Conservation (phyloP, 2,797 vertebrate species). For the Sebastiscus tertius region DNA sequence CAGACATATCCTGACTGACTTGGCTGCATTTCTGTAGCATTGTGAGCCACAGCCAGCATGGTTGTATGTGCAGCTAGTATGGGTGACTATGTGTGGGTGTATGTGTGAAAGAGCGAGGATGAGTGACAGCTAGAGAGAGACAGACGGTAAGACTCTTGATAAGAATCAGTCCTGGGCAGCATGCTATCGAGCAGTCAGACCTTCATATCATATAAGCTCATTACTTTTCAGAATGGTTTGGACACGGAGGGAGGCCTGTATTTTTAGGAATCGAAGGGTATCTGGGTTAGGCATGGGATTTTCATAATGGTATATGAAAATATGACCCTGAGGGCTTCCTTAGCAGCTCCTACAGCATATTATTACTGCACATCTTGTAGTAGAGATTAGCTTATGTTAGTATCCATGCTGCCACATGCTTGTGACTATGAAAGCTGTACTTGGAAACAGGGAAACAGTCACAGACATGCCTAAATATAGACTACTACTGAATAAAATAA, state of each 20-base stretch:
- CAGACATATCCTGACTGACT: background rate
- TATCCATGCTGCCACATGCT: constrained; percentile 18
- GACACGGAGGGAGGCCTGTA: background rate
- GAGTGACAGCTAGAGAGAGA: constrained; percentile 14
- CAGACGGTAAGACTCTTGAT: background rate
- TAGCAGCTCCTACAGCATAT: constrained; percentile 20
- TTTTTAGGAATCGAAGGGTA: constrained; percentile 5
- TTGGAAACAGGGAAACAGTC: background rate
- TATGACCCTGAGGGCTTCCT: constrained; percentile 19
- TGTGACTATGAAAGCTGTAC: background rate
- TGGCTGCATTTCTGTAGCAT: background rate
- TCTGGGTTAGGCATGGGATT: constrained; percentile 21
- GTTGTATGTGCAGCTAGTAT: background rate
- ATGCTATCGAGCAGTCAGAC: background rate
- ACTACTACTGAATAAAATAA: background rate
- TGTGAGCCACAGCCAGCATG: background rate
- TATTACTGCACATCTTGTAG: constrained; percentile 30
- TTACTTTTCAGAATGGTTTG: constrained; percentile 21
- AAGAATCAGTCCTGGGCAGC: constrained; percentile 5
- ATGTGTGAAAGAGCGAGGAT: background rate
- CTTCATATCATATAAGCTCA: constrained; percentile 16
- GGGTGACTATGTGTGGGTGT: background rate
- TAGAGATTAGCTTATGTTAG: constrained; percentile 19
- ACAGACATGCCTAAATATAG: background rate
- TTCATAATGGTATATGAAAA: constrained; percentile 34